A percentile compares a stretch with the other conserved stretches of the same genome.
phyloP scores from a whole-genome alignment of 2,113 vertebrate genomes.

The Thermophis baileyi region DNA sequence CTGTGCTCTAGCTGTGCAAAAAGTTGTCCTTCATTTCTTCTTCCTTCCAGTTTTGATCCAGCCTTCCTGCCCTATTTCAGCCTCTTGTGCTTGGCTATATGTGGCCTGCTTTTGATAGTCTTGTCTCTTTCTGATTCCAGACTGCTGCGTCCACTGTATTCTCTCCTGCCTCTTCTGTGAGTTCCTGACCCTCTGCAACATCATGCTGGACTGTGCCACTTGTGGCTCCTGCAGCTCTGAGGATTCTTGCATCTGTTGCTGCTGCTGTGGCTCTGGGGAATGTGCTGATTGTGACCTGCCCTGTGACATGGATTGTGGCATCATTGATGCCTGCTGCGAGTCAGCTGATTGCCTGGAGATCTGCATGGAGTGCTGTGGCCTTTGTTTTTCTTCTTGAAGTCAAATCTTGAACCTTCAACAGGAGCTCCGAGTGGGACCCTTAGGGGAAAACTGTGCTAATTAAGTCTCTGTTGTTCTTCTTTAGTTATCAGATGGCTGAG shows the following conservation, averaged over 20 bases:
- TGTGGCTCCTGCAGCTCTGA: conserved; percentile 92
- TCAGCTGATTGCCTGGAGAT: conserved; percentile 98
- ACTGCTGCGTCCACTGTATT: conserved; percentile 98
- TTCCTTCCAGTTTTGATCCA: background rate
- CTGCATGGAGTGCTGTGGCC: conserved; percentile 99
- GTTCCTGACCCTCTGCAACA: conserved; percentile 96
- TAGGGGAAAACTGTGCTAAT: fast-evolving
- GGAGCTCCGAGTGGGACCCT: background rate
- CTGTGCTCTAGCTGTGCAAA: background rate
- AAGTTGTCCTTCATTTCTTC: background rate
- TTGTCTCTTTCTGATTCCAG: conserved; percentile 56
- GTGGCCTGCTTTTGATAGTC: background rate
- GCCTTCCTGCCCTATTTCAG: background rate
- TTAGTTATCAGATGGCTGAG: background rate
- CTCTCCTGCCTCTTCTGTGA: conserved; percentile 98
- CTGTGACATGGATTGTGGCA: conserved; percentile 98
- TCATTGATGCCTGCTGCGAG: conserved; percentile 98
- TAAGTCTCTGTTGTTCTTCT: fast-evolving
- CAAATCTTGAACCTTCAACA: background rate
- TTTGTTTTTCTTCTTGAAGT: conserved; percentile 97
- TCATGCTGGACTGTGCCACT: conserved; percentile 93
- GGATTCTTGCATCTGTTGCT: conserved; percentile 93
- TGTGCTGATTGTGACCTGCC: conserved; percentile 94
- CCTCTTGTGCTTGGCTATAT: background rate
- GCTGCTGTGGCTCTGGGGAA: conserved; percentile 88